Evolutionary conservation across 2,113 vertebrate genomes (phyloP).

Genomic region (Erinaceus europaeus): DNA sequence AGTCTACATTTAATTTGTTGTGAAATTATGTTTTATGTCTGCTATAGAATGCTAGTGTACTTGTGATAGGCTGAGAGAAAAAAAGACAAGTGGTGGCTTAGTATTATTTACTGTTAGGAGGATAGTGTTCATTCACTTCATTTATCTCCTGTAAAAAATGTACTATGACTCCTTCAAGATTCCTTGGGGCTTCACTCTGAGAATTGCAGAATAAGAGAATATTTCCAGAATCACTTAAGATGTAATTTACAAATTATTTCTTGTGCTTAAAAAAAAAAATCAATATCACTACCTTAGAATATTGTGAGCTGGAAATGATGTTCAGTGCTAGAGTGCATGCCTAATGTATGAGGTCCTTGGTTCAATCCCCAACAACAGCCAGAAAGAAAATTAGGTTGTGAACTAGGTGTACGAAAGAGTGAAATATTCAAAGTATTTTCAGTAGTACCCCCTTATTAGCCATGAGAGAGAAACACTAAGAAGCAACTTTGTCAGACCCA

Average conservation of each 20-base stretch:
- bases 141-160: background rate
- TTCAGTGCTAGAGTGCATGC: no score
- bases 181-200: background rate
- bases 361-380: no score
- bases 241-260: background rate
- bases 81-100: background rate
- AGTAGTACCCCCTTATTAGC: background rate
- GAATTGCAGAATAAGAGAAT: background rate
- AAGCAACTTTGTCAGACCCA: background rate
- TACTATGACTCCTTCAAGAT: background rate
- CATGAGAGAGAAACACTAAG: background rate
- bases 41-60: background rate
- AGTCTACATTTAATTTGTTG: background rate
- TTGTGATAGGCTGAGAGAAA: background rate
- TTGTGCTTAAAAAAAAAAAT: background rate
- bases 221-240: background rate
- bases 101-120: background rate
- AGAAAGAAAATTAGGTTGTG: no score
- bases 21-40: background rate
- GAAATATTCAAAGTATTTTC: background rate
- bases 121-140: background rate
- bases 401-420: background rate
- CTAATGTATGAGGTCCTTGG: no score
- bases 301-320: no score
- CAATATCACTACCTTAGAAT: slow-evolving; percentile 12